Evolutionary conservation across 2,113 vertebrate species (phyloP).

Genomic region (Myxocyprinus asiaticus): DNA sequence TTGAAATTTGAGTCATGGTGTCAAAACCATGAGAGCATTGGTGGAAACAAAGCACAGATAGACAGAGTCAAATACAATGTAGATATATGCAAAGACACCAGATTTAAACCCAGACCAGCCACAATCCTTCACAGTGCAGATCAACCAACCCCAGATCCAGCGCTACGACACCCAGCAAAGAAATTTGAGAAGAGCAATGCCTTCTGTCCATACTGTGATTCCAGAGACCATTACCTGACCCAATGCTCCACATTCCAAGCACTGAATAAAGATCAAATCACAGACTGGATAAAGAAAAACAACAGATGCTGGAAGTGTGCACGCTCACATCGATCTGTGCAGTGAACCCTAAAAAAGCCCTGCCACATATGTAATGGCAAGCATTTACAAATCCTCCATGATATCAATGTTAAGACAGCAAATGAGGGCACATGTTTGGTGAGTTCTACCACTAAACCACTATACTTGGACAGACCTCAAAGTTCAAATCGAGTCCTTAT

Average conservation of each 20-base stretch:
- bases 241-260: background rate
- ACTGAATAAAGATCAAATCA: background rate
- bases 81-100: too few species aligned
- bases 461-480: background rate
- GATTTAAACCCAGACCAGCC: background rate
- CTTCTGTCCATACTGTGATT: background rate
- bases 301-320: constrained; percentile 7
- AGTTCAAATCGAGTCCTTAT: background rate
- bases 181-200: background rate
- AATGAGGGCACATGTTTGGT: background rate
- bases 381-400: background rate
- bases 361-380: background rate
- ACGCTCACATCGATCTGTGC: background rate
- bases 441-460: background rate
- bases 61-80: background rate
- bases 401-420: background rate
- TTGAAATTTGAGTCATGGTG: background rate
- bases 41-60: background rate
- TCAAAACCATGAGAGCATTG: background rate
- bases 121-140: background rate
- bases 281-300: background rate
- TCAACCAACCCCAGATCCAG: background rate
- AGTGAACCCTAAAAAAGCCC: background rate
- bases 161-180: background rate
- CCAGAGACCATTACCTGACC: background rate